Evolutionary conservation across 2,888 invertebrate genomes (phyloP), one percentile per base, ranked within the genome.

Genomic region (Aspidapion aeneum): DNA sequence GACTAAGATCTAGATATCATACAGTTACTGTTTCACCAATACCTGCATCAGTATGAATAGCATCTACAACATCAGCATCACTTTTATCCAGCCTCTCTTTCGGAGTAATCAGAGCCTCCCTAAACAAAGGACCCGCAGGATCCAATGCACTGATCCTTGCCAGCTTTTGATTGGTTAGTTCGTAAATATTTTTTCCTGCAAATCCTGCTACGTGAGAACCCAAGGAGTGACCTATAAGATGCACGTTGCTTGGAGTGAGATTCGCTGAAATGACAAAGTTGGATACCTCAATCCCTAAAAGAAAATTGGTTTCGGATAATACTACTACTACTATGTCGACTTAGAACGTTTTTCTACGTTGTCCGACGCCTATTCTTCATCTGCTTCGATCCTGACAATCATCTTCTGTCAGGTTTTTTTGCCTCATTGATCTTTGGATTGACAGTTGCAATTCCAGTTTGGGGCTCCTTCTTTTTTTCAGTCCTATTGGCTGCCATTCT

Each of bases 11-110:
- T n/a, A n/a, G n/a, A n/a, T n/a, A n/a, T n/a, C n/a, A n/a, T n/a
- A n/a, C n/a, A n/a, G n/a, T n/a, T n/a, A n/a, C n/a, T n/a, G n/a
- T n/a, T 35, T n/a, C 35, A 12, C 3, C 35, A 7, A 7, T 62
- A 70, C 70, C 86, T 52, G 82, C 83, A 66, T 85, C 85, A 5
- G 87, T 87, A 72, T 87, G 87, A 66, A 86, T 82, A 0, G 84
- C 82, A 74, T 86, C 86, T 0, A 87, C 87, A 70, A 86, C 85
- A 2, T 80, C 75, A 0, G 84, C 87, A 18, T 86, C 84, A 1
- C 82, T 81, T 48, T 82, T 80, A 63, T 84, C 79, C 1, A 87
- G 76, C 64, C 85, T 81, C 51, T 83, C 78, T 18, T 81, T 76
- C 1, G 79, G 77, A 2, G 57, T 65, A n/a, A 70, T 65, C 19